Evolutionary conservation across 2,113 vertebrate genomes (phyloP), one percentile per base, ranked within the genome.

Genomic region (Pygoscelis adeliae): DNA sequence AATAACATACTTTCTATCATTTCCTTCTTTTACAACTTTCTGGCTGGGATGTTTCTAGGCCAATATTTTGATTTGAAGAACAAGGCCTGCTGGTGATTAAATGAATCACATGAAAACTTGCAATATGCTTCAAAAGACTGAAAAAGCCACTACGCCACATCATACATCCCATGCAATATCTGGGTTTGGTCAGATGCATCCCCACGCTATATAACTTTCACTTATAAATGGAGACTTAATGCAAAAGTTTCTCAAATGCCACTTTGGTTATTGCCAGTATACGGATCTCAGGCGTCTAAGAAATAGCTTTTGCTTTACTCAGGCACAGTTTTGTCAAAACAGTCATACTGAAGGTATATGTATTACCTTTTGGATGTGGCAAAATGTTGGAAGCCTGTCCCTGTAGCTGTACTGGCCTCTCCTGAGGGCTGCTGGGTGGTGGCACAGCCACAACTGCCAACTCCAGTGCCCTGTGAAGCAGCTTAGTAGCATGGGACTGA

Each of bases 321-420:
- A 30, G 17, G 5, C 23, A 25, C 2, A 62, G 15, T 29, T 74
- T 67, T 78, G 16, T 50, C 34, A 58, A 56, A 82, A 22, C 2
- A 14, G 8, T 58, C 14, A 21, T 16, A 4, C 15, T 53, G 23
- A 70, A 73, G 23, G 15, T 40, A 1, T 6, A 20, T 9, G 7
- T 25, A 6, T 55, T 87, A n/a, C 7, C 8, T 84, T 13, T 15
- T 14, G 44, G 10, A 27, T 44, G 25, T 38, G 38, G 23, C 13
- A 72, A 46, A 56, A 46, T 6, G 14, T 32, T 73, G 29, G 46
- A 55, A 74, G 11, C 4, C 21, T 55, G 22, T 42, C 26, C 13
- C 8, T 40, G 0, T 2, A 29, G 19, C 23, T 58, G 2, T 7
- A 11, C 5, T 26, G 46, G 17, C 26, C 14, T 69, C 7, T 81